Base-by-base conservation (phyloP, 1,140 invertebrate genomes). In the Druon quercuslanigerum region DNA sequence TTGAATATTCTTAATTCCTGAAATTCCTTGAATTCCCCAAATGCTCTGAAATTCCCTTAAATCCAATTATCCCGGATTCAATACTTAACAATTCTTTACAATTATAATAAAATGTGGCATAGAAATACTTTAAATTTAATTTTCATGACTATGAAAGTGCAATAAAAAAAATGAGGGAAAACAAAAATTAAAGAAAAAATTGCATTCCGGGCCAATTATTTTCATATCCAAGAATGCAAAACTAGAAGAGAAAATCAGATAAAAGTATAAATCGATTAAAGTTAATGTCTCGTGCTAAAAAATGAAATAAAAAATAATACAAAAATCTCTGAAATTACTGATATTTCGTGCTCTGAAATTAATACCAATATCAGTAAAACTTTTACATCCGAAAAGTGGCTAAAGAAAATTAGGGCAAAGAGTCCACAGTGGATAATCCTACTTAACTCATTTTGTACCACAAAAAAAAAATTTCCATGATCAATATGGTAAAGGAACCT, bases 151-250 rank as follows among this genome's bases (percentile, higher is more conserved):
- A 60, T 12, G 20, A 60, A 25, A 33, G 19, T 33, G 16, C 3
- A 12, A 56, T 19, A 56, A 56, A 54, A 25, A 1, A n/a, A 8
- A 56, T 1, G 3, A 56, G 20, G 1, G 11, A 60, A 13, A 25
- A 2, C 25, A 60, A 16, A 11, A 60, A 33, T 14, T 14, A 8
- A 9, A 25, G 14, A 13, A 40, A 66, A 40, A 2, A n/a, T n/a
- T 66, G 60, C 60, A 66, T 66, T 40, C 60, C 8, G 60, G 60
- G 20, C 25, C 60, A 66, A 66, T 8, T n/a, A 14, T 14, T 5
- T n/a, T 66, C n/a, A 66, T 66, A 66, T 66, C 60, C 60, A 33
- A 16, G 60, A 66, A 66, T 40, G 60, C 60, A 66, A 33, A n/a
- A 66, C 16, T 33, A 13, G 57, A 40, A 17, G 16, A 4, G 25